phyloP scores from a whole-genome alignment of 1,140 invertebrate genomes.

The Luehdorfia chinensis region DNA sequence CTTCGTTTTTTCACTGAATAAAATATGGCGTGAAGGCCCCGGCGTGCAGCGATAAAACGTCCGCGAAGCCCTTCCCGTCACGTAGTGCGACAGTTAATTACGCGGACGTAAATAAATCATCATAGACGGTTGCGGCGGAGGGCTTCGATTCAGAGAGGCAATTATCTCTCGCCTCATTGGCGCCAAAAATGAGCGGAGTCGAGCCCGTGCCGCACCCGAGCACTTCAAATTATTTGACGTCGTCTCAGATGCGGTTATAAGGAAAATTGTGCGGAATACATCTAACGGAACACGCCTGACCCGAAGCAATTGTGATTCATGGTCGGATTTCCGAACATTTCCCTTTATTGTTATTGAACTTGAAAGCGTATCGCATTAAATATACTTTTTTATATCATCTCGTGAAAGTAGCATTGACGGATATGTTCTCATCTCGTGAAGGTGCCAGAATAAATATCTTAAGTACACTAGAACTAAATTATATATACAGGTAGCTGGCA shows the following conservation, averaged over 20 bases:
- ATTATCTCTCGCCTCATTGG: conserved; percentile 71
- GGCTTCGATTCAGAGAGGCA: conserved; percentile 67
- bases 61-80: conserved; percentile 67
- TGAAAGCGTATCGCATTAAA: too few species aligned
- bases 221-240: neutral
- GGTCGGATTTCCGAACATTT: too few species aligned
- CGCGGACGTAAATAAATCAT: conserved; percentile 76
- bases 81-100: conserved; percentile 75
- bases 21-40: conserved; percentile 56
- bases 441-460: too few species aligned
- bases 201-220: neutral
- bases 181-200: conserved; percentile 53
- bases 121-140: conserved; percentile 63
- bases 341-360: too few species aligned
- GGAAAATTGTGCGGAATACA: neutral
- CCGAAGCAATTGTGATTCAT: too few species aligned
- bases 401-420: too few species aligned
- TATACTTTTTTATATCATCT: too few species aligned
- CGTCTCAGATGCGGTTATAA: neutral
- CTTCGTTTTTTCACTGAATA: conserved; percentile 57
- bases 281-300: too few species aligned
- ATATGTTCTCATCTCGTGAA: too few species aligned
- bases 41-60: conserved; percentile 62
- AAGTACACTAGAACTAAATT: too few species aligned
- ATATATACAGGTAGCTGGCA: too few species aligned